These are phyloP conservation scores for Acanthacorydalis orientalis DNA, from an alignment of 2,888 invertebrate genomes.

Conservation along the genomic window DNA sequence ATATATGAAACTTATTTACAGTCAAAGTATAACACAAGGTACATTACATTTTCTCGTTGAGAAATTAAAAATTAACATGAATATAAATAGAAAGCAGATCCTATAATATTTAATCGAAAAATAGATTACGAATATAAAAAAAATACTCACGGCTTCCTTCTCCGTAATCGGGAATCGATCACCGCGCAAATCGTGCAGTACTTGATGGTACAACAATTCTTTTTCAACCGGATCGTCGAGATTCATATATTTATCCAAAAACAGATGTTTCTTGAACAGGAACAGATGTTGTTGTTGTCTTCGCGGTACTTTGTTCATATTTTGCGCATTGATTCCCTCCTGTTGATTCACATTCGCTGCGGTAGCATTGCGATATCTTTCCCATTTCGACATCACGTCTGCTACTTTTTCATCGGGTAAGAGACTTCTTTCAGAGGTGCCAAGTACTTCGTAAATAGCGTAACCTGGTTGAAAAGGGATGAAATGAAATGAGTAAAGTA, in stretches of 20 bases:
- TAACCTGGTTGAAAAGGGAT: constrained; percentile 41
- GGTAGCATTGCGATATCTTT: constrained; percentile 61
- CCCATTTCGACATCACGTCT: constrained; percentile 93
- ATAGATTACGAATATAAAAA: constrained; percentile 6
- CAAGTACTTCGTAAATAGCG: constrained; percentile 82
- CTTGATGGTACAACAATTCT: constrained; percentile 85
- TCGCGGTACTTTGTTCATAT: constrained; percentile 25
- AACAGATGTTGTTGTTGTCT: constrained; percentile 47
- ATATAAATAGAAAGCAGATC: no score
- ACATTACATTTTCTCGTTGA: no score
- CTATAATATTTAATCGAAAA: no score
- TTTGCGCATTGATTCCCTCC: constrained; percentile 25
- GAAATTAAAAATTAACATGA: no score
- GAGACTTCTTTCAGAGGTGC: constrained; percentile 71
- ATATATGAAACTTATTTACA: no score
- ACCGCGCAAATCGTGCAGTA: constrained; percentile 74
- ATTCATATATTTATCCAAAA: constrained; percentile 64
- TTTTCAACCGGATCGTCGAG: constrained; percentile 77
- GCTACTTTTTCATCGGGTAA: constrained; percentile 76
- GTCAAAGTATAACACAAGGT: no score
- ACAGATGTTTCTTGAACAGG: constrained; percentile 68
- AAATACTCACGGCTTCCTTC: constrained; percentile 71
- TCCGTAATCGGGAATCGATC: constrained; percentile 86
- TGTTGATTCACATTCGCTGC: constrained; percentile 28
- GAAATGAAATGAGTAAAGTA: no score